Evolutionary conservation across 2,888 invertebrate species (phyloP), one percentile per base, ranked within the genome.

Genomic region (Encarsia formosa): DNA sequence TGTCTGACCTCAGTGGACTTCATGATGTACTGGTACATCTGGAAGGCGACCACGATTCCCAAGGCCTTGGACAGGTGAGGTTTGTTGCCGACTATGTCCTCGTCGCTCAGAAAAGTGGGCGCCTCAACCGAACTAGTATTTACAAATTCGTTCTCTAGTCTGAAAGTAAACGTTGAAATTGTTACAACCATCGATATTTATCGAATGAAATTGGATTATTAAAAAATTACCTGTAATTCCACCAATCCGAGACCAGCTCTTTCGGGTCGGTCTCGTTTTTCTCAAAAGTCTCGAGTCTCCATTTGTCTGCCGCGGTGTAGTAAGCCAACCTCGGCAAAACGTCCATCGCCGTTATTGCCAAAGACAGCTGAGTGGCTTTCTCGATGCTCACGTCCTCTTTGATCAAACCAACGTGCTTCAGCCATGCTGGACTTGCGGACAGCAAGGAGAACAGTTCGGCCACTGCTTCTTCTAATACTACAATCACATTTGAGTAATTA

Each of bases 61-160:
- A 65, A 48, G 42, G 66, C 60, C 62, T 72, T 71, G 70, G 70
- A 56, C 5, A 70, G 63, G 57, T 71, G 70, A 23, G 71, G 71
- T 48, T 61, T 66, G 45, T 71, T 71, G 49, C 58, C 63, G 4
- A 62, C 61, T 34, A 71, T 68, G 24, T 67, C 53, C 24, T 63
- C 62, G 37, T 71, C 71, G 24, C 61, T 62, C 46, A 71, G 52
- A 43, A 68, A 71, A 18, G 68, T 62, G 1, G 71, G 69, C 32
- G 62, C 45, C 37, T 64, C 54, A 9, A 61, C 52, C 6, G 38
- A 37, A 5, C 44, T 40, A 0, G 62, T 47, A 42, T 40, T 52
- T 11, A 70, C 37, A 16, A 60, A 60, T 52, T 70, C 69, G 31
- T 65, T 67, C 29, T 66, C 52, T 58, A 59, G 49, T 42, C 70